Base-by-base conservation (phyloP, 2,113 vertebrate species). In the Lucifuga dentata region DNA sequence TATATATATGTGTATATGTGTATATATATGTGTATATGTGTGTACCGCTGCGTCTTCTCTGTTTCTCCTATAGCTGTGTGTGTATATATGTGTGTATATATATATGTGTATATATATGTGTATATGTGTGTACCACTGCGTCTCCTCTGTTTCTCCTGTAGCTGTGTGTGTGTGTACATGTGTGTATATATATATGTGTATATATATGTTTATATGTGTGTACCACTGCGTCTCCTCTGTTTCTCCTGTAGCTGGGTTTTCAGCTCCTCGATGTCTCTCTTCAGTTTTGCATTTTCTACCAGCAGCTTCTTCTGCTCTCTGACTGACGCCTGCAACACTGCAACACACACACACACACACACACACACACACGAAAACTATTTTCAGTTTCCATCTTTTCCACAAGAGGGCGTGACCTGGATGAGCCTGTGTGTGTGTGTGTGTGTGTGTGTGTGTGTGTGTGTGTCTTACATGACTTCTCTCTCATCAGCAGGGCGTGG, bases 261-360 rank as follows among this genome's bases (percentile, higher is more conserved):
- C 61, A 99, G 88, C 2, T 90, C 92, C 35, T 96, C 95, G 36
- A 99, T 97, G 93, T 99, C 96, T 63, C 96, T 96, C 86, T 98
- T 98, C 78, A 99, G 87, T 81, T 98, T 98, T 9, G 88, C 94
- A 85, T 99, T 98, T 92, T 99, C 97, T 56, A 98, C 96, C 80
- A 96, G 91, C 65, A 98, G 95, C 56, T 97, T 98, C 90, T 98
- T 98, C 90, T 98, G 96, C 76, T 99, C 97, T 55, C 95, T 84
- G 12, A 97, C 91, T 1, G 97, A 96, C 3, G 95, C 88, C 88
- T 98, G 97, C 67, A 99, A 91, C 76, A 96, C 97, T 98, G 33
- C 71, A 15, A 87, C 29, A 49, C 23, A 32, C 48, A 50, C 23
- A 43, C n/a, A 58, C 21, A 59, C 26, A 29, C 26, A 29, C 26